Percentiles rank a stretch among this genome's conserved stretches.
Conservation (phyloP, 2,888 invertebrate genomes). For the Tineola bisselliella region DNA sequence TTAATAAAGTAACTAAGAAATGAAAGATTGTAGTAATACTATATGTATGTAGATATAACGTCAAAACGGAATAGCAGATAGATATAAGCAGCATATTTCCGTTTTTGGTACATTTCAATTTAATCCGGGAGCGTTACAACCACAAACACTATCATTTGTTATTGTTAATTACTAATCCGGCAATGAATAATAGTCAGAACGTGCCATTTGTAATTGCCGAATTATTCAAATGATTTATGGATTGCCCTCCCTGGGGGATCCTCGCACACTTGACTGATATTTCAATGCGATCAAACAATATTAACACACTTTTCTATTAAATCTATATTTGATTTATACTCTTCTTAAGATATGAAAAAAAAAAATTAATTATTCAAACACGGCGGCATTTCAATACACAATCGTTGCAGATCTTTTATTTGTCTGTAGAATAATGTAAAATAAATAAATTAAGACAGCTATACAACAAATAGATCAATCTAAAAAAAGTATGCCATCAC, state of each 20-base stretch:
- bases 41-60: too few species aligned
- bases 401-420: not conserved
- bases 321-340: not conserved
- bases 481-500: too few species aligned
- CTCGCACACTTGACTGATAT: constrained; percentile 37
- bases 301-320: not conserved
- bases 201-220: constrained; percentile 48
- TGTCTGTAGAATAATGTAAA: too few species aligned
- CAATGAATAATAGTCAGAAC: constrained; percentile 49
- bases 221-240: constrained; percentile 58
- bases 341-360: too few species aligned
- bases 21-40: too few species aligned
- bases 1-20: too few species aligned
- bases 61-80: too few species aligned
- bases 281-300: constrained; percentile 17
- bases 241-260: constrained; percentile 19
- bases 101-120: constrained; percentile 11
- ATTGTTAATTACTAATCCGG: constrained; percentile 58
- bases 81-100: constrained; percentile 5
- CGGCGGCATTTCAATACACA: too few species aligned
- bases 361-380: too few species aligned
- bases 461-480: too few species aligned
- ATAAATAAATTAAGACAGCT: too few species aligned
- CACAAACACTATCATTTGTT: constrained; percentile 51
- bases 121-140: constrained; percentile 12